These are phyloP conservation scores for Morpho deidamia DNA, from an alignment of 2,888 invertebrate species.

Conservation along the genomic window DNA sequence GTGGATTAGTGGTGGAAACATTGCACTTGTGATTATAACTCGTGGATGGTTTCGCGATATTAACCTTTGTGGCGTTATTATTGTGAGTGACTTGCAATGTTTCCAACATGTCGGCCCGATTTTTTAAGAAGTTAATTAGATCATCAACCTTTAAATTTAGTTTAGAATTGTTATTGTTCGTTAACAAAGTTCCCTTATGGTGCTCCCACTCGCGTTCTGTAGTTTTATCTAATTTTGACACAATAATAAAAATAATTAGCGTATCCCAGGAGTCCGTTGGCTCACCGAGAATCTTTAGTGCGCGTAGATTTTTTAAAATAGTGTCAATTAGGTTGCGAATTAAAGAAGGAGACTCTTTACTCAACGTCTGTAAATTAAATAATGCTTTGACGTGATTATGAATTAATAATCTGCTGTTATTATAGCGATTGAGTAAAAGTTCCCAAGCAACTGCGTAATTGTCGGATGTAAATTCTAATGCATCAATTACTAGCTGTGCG, in stretches of 20 bases:
- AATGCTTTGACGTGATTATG: conserved; percentile 17
- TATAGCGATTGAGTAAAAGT: background rate
- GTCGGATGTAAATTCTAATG: background rate
- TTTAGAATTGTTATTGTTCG: too few relatives aligned
- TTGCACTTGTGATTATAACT: too few relatives aligned
- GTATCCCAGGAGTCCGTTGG: background rate
- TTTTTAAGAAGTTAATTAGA: background rate
- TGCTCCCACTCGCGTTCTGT: too few relatives aligned
- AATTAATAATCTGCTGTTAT: conserved; percentile 5
- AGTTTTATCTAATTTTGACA: too few relatives aligned
- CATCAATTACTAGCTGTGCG: background rate
- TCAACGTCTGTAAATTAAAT: conserved; percentile 14
- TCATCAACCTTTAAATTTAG: background rate
- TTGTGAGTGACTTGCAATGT: background rate
- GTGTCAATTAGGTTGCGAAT: conserved; percentile 23
- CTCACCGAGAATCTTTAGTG: background rate
- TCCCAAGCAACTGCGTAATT: background rate
- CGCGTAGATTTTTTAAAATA: conserved; percentile 19
- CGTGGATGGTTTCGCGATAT: too few relatives aligned
- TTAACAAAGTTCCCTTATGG: too few relatives aligned
- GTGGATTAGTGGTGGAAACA: background rate
- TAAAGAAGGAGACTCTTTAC: conserved; percentile 14
- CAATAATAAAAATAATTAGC: too few relatives aligned
- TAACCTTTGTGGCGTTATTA: too few relatives aligned
- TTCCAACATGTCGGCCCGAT: background rate